Conservation (phyloP, 1,140 invertebrate genomes). For the Bombus turneri region DNA sequence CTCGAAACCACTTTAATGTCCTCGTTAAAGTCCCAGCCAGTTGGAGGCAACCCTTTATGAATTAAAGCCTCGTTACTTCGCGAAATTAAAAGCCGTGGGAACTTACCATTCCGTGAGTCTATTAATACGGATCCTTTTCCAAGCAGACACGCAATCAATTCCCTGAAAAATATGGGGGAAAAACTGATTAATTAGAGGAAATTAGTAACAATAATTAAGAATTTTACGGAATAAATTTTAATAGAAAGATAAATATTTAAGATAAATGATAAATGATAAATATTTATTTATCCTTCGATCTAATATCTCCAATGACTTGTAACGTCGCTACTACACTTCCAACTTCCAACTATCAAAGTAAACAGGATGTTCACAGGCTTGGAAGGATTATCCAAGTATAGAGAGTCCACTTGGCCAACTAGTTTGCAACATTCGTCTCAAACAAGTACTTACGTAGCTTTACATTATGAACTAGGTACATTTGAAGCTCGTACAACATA, state of each 20-base stretch:
- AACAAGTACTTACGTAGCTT: not conserved
- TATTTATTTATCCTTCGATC: not conserved
- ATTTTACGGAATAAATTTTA: no score
- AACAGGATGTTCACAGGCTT: not conserved
- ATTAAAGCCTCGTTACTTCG: slow-evolving; percentile 70
- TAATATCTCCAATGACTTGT: not conserved
- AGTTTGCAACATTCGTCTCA: not conserved
- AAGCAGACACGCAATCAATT: slow-evolving; percentile 49
- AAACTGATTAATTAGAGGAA: not conserved
- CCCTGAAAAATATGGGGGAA: not conserved
- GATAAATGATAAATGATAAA: no score
- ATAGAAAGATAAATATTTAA: no score
- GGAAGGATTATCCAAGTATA: not conserved
- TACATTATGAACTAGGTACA: not conserved
- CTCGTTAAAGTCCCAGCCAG: slow-evolving; percentile 70
- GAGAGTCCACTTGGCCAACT: not conserved
- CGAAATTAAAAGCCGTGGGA: slow-evolving; percentile 73
- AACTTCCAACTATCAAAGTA: not conserved
- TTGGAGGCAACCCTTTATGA: slow-evolving; percentile 60
- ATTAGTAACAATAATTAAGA: not conserved
- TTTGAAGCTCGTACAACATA: not conserved
- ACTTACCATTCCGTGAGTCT: slow-evolving; percentile 46
- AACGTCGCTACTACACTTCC: no score
- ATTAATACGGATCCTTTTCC: slow-evolving; percentile 38
- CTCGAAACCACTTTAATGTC: slow-evolving; percentile 73